Evolutionary conservation across 2,888 invertebrate species (phyloP).

Genomic region (Apeira syringaria): DNA sequence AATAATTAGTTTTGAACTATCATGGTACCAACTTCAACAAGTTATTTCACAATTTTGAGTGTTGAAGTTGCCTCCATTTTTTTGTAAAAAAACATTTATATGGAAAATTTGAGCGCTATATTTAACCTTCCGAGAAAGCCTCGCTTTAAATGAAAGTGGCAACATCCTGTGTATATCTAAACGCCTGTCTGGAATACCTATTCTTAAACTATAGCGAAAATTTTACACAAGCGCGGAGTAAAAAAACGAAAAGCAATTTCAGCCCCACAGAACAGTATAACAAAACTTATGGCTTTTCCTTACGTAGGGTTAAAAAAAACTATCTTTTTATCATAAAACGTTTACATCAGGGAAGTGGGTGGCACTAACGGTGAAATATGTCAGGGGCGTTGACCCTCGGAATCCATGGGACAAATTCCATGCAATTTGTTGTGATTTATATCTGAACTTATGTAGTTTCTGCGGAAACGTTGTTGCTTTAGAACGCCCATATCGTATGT

Average conservation of each 20-base stretch:
- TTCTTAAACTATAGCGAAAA: no score
- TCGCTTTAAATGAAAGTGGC: no score
- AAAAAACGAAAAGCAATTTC: conserved; percentile 23
- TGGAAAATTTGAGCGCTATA: no score
- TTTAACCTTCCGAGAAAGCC: no score
- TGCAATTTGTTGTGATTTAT: conserved; percentile 54
- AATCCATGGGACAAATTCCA: conserved; percentile 50
- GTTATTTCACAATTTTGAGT: no score
- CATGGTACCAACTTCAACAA: no score
- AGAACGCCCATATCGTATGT: conserved; percentile 16
- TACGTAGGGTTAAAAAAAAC: conserved; percentile 27
- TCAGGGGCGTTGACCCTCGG: conserved; percentile 51
- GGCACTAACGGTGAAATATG: conserved; percentile 50
- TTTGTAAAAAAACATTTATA: no score
- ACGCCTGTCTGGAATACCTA: no score
- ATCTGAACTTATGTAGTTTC: conserved; percentile 32
- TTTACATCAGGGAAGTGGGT: conserved; percentile 49
- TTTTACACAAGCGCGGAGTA: conserved; percentile 14
- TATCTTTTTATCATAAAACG: conserved; percentile 33
- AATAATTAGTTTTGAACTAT: no score
- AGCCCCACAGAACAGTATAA: conserved; percentile 12
- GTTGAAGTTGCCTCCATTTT: no score
- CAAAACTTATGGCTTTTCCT: conserved; percentile 21
- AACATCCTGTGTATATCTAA: no score
- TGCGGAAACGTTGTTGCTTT: conserved; percentile 31